These are phyloP conservation scores for Dolichallabes microphthalmus DNA, from an alignment of 2,113 vertebrate species.

Conservation along the genomic window DNA sequence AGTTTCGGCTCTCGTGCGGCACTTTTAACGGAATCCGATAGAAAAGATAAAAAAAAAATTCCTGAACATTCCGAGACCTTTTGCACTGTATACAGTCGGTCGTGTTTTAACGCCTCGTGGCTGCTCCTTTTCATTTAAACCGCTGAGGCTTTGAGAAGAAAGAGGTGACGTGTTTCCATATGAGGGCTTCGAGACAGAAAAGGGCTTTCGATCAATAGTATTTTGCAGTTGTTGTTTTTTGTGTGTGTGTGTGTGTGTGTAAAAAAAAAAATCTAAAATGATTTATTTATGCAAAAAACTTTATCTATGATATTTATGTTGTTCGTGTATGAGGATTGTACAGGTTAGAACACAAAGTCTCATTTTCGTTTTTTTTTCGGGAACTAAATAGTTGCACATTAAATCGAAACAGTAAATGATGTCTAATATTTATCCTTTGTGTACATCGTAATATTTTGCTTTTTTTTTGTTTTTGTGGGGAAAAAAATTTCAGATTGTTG, in stretches of 20 bases:
- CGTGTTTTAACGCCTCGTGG: conserved; percentile 30
- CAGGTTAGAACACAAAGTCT: conserved; percentile 44
- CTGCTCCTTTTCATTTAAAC: conserved; percentile 31
- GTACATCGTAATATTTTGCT: conserved; percentile 39
- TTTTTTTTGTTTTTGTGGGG: conserved; percentile 29
- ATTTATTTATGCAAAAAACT: conserved; percentile 63
- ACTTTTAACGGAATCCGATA: neutral
- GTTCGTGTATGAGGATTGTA: conserved; percentile 46
- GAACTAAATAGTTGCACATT: conserved; percentile 58
- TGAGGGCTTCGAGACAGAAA: conserved; percentile 18
- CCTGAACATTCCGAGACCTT: conserved; percentile 47
- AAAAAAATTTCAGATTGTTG: conserved; percentile 2
- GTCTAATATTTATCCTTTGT: conserved; percentile 56
- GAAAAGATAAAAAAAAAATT: neutral
- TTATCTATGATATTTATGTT: conserved; percentile 61
- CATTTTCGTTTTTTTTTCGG: conserved; percentile 37
- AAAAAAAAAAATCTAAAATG: conserved; percentile 37
- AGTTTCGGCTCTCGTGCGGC: neutral
- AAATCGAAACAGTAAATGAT: conserved; percentile 56
- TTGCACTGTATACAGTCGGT: conserved; percentile 54
- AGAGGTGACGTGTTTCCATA: conserved; percentile 1
- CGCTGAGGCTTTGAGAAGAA: conserved; percentile 14
- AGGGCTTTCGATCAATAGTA: conserved; percentile 58
- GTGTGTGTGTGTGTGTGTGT: neutral
- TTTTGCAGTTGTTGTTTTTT: conserved; percentile 33